Percentiles rank a stretch among this genome's conserved stretches.
Evolutionary conservation across 1,140 invertebrate species (phyloP).

Genomic region (Drosophila insularis): DNA sequence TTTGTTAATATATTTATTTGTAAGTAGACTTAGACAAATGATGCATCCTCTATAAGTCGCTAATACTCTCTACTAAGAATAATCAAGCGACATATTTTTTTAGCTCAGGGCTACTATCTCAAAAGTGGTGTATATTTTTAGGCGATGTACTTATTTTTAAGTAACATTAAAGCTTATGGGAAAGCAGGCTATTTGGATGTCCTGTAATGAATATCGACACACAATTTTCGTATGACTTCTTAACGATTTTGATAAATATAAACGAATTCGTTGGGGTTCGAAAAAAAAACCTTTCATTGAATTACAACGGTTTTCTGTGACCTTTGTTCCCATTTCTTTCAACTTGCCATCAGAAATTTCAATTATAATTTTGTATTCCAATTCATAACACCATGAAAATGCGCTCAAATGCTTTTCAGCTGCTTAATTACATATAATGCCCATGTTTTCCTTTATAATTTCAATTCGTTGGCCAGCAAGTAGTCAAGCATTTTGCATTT

Average conservation of each 20-base stretch:
- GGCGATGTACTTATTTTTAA: too few species aligned
- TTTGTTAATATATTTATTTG: too few species aligned
- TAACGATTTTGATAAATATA: neutral
- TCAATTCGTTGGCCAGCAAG: constrained; percentile 21
- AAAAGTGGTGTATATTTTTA: too few species aligned
- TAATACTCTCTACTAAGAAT: too few species aligned
- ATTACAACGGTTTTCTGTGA: neutral
- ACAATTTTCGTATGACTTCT: neutral
- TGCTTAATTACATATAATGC: constrained; percentile 34
- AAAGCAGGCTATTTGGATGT: too few species aligned
- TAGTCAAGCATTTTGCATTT: constrained; percentile 24
- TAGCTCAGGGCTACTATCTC: too few species aligned
- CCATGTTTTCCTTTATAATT: constrained; percentile 35
- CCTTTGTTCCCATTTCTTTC: neutral
- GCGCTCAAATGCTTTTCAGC: constrained; percentile 33
- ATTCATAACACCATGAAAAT: constrained; percentile 7
- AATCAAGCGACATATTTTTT: too few species aligned
- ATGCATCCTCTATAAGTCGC: too few species aligned
- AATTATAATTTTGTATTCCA: constrained; percentile 24
- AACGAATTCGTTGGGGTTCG: neutral
- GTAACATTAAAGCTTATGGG: too few species aligned
- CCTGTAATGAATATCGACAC: neutral
- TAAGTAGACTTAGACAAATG: too few species aligned
- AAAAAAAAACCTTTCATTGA: neutral
- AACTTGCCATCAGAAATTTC: neutral